Conservation (phyloP, 2,113 vertebrate genomes). For the Leucopsar rothschildi region DNA sequence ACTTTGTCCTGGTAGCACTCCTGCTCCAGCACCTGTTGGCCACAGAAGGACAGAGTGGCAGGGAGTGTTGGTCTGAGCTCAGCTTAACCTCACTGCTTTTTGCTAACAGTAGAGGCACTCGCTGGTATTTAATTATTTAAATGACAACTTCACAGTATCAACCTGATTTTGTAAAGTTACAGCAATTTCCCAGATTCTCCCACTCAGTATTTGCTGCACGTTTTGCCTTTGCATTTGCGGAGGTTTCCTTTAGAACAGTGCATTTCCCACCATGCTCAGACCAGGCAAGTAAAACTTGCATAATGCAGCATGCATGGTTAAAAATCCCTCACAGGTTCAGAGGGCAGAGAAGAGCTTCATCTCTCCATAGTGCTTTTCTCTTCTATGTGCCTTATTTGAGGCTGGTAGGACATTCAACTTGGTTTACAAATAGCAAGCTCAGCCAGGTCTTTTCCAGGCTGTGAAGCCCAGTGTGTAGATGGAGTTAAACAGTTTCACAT, state of each 20-base stretch:
- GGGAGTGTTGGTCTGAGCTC: not conserved
- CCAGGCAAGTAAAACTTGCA: not conserved
- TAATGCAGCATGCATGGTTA: fast-evolving
- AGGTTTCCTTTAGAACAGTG: not conserved
- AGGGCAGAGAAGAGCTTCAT: not conserved
- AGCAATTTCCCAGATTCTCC: not conserved
- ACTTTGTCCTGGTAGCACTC: fast-evolving
- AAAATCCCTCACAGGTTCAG: not conserved
- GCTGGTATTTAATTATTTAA: not conserved
- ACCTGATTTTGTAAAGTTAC: not conserved
- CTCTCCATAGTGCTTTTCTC: not conserved
- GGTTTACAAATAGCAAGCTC: not conserved
- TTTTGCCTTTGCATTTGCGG: not conserved
- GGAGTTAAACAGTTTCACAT: slow-evolving; percentile 35
- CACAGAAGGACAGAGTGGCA: fast-evolving
- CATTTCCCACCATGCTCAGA: not conserved
- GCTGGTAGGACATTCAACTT: not conserved
- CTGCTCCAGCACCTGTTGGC: fast-evolving
- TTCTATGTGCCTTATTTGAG: not conserved
- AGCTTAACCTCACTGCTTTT: not conserved
- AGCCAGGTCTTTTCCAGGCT: not conserved
- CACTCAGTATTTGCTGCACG: not conserved
- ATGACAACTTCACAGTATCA: not conserved
- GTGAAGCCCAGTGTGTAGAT: not conserved
- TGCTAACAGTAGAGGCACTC: not conserved